Percentiles rank a stretch among this genome's conserved stretches.
Conservation (phyloP, 2,797 vertebrate genomes). For the Numenius phaeopus region DNA sequence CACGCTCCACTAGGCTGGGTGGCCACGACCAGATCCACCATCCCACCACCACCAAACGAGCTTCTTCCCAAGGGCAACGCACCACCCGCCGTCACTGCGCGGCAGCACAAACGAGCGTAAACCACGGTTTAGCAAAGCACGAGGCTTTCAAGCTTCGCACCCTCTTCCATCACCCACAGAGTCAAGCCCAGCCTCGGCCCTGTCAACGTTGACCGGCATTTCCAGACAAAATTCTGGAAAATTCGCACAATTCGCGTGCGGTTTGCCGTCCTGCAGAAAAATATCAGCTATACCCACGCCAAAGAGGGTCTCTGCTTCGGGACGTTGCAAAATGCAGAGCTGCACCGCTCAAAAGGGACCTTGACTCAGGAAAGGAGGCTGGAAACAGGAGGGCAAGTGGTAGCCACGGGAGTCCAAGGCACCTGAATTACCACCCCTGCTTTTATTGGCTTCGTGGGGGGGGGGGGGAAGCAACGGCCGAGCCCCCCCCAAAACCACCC, state of each 20-base stretch:
- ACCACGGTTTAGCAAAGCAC: neutral
- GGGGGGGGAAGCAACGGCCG: accelerated
- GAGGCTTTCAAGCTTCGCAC: neutral
- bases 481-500: neutral
- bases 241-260: accelerated
- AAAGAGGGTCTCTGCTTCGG: neutral
- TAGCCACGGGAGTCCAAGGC: accelerated
- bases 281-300: accelerated
- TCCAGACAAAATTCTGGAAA: accelerated
- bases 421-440: accelerated
- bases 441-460: accelerated
- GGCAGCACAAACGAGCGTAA: accelerated
- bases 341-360: neutral
- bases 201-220: accelerated
- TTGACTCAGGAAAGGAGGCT: neutral
- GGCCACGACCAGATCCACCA: neutral
- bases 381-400: neutral
- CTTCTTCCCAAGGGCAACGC: neutral
- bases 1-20: accelerated
- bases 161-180: neutral
- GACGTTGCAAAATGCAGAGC: neutral
- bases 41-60: neutral
- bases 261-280: neutral
- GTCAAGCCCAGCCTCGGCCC: neutral
- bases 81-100: accelerated